These are phyloP conservation scores for Hippolais icterina DNA, from an alignment of 2,113 vertebrate genomes.

Conservation along the genomic window DNA sequence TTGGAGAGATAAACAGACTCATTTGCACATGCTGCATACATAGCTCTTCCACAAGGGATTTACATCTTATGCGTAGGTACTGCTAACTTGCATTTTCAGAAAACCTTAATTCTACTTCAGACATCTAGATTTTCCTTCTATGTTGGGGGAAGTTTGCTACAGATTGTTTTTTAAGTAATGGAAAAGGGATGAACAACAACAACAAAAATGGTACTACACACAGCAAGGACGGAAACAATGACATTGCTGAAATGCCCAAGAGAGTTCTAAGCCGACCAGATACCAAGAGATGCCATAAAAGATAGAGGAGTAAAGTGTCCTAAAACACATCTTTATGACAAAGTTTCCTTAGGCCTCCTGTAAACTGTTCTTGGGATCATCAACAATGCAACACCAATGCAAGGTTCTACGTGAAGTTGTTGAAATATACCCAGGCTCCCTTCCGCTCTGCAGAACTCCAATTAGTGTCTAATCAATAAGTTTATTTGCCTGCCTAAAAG, in stretches of 20 bases:
- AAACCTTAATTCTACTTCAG: background rate
- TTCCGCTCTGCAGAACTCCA: slow-evolving; percentile 11
- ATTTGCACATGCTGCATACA: background rate
- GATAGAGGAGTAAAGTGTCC: background rate
- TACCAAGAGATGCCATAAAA: background rate
- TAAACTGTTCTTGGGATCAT: background rate
- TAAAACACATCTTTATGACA: background rate
- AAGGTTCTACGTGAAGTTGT: background rate
- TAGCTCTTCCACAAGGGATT: background rate
- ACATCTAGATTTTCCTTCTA: background rate
- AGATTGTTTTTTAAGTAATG: background rate
- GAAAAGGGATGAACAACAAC: background rate
- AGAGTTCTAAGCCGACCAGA: background rate
- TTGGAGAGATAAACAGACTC: background rate
- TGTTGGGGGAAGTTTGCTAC: background rate
- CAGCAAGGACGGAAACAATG: background rate
- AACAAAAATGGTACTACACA: background rate
- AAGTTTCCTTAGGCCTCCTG: background rate
- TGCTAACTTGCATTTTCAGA: background rate
- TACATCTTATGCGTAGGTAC: background rate
- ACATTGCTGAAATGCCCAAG: background rate
- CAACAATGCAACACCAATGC: background rate
- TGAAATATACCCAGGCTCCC: background rate
- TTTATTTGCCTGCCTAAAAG: slow-evolving; percentile 34
- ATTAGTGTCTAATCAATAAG: slow-evolving; percentile 56